phyloP scores from a whole-genome alignment of 2,113 vertebrate species.

The Eulemur rufifrons region DNA sequence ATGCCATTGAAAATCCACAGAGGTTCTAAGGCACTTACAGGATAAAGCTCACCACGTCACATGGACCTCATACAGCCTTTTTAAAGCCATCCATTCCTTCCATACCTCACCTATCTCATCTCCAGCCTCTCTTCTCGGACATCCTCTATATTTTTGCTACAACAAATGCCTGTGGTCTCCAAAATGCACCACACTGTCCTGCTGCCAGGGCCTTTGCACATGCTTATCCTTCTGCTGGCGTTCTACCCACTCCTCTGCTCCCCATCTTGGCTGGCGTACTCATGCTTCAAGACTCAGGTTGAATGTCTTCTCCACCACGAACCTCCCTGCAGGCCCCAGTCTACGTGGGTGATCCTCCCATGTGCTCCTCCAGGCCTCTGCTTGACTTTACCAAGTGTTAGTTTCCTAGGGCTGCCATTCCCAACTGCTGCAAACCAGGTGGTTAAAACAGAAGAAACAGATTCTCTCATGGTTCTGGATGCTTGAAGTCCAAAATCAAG shows the following conservation, averaged over 20 bases:
- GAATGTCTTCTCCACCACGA: neutral
- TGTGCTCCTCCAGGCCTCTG: neutral
- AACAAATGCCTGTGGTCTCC: neutral
- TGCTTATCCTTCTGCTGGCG: neutral
- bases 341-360: neutral
- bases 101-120: neutral
- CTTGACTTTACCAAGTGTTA: neutral
- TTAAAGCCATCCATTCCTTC: neutral
- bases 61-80: neutral
- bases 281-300: neutral
- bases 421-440: neutral
- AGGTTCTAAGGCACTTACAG: neutral
- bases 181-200: neutral
- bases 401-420: neutral
- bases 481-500: neutral
- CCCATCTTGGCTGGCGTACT: neutral
- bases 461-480: neutral
- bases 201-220: neutral
- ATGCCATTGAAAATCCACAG: neutral
- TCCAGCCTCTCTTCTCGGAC: neutral
- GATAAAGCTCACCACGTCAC: neutral
- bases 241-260: neutral
- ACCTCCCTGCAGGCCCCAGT: neutral
- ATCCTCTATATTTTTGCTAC: neutral
- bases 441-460: neutral